Conservation (phyloP, 2,888 invertebrate species). For the Euplexia lucipara region DNA sequence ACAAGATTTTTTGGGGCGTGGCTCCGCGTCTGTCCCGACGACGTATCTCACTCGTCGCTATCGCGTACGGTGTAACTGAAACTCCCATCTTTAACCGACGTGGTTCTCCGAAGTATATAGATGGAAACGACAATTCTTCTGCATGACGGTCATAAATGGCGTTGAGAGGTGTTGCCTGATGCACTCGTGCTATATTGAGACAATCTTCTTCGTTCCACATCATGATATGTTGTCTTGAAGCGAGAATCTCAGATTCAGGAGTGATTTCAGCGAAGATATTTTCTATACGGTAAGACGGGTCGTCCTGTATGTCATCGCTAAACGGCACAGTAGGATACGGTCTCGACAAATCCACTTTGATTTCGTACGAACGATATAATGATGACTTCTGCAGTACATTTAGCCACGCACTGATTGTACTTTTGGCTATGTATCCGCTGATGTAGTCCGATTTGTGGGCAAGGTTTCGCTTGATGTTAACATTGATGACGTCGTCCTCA, state of each 20-base stretch:
- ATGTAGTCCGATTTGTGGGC: background rate
- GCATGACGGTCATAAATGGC: constrained; percentile 16
- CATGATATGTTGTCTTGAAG: constrained; percentile 1
- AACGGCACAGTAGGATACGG: background rate
- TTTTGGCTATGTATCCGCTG: constrained; percentile 10
- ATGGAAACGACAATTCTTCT: constrained; percentile 6
- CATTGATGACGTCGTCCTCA: constrained; percentile 17
- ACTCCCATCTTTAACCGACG: background rate
- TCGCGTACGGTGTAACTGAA: constrained; percentile 8
- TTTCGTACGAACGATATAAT: constrained; percentile 15
- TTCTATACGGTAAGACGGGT: background rate
- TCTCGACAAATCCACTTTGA: constrained; percentile 13
- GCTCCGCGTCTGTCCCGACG: constrained; percentile 14
- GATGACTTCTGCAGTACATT: background rate
- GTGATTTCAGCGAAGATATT: background rate
- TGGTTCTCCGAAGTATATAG: constrained; percentile 13
- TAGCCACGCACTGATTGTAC: background rate
- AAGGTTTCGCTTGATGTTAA: background rate
- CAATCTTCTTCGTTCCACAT: constrained; percentile 22
- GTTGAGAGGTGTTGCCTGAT: background rate
- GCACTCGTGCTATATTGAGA: constrained; percentile 8
- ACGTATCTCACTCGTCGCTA: constrained; percentile 18
- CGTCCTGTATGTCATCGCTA: background rate
- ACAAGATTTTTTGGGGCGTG: constrained; percentile 24
- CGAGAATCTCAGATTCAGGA: background rate